A percentile compares a stretch with the other conserved stretches of the same genome.
Evolutionary conservation across 1,140 invertebrate species (phyloP).

Genomic region (Drosophila repleta): DNA sequence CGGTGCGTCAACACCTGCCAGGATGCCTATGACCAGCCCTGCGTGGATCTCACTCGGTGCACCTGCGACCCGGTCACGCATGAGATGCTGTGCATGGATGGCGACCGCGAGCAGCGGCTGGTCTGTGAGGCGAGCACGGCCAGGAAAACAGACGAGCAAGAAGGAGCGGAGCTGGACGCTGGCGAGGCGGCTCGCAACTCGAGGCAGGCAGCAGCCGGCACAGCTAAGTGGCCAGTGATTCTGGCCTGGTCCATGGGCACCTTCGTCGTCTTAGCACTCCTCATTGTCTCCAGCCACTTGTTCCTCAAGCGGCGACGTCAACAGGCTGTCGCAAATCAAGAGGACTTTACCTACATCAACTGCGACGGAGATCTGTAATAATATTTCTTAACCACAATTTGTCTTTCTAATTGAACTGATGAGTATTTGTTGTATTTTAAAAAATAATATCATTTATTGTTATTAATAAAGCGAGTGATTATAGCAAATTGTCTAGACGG

Average conservation of each 20-base stretch:
- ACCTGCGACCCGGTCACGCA: slow-evolving; percentile 21
- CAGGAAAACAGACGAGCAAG: background rate
- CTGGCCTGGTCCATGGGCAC: slow-evolving; percentile 15
- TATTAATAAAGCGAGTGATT: background rate
- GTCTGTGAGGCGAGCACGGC: background rate
- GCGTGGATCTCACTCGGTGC: slow-evolving; percentile 34
- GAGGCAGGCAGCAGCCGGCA: background rate
- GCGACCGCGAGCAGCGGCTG: background rate
- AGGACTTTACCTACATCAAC: background rate
- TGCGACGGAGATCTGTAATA: background rate
- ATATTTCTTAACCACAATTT: no score
- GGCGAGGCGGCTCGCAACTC: slow-evolving; percentile 7
- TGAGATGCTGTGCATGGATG: slow-evolving; percentile 25
- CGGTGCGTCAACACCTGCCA: slow-evolving; percentile 46
- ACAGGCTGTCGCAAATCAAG: no score
- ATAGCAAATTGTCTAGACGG: slow-evolving; percentile 18
- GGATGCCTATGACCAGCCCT: slow-evolving; percentile 44
- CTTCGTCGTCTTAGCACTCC: background rate
- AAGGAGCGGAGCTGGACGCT: background rate
- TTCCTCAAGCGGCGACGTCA: slow-evolving; percentile 1
- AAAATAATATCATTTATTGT: no score
- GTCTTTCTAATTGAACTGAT: no score
- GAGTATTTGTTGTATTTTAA: no score
- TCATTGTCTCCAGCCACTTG: background rate
- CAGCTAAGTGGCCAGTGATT: slow-evolving; percentile 15